These are phyloP conservation scores for Carassius gibelio DNA, from an alignment of 2,113 vertebrate species.

Conservation along the genomic window DNA sequence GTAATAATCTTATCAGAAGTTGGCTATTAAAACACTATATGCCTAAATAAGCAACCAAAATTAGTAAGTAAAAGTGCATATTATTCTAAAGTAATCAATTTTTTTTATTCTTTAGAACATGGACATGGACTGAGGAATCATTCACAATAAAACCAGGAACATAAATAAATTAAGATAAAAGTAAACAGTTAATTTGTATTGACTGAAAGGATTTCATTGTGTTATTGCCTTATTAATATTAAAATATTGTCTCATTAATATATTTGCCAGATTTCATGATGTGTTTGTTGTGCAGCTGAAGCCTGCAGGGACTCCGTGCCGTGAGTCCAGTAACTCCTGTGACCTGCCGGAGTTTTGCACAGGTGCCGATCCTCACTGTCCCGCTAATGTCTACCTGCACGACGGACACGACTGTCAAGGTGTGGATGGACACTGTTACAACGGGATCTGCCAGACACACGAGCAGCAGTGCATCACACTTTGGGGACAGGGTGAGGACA, in stretches of 20 bases:
- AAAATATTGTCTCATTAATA: no score
- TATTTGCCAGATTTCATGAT: not conserved
- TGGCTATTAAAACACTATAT: not conserved
- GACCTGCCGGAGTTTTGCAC: conserved; percentile 97
- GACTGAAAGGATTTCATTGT: not conserved
- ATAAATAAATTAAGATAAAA: not conserved
- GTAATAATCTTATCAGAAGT: not conserved
- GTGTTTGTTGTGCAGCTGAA: conserved; percentile 79
- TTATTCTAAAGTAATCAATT: not conserved
- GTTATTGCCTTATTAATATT: no score
- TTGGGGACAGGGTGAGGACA: conserved; percentile 88
- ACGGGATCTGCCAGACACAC: conserved; percentile 96
- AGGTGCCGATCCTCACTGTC: conserved; percentile 87
- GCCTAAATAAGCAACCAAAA: no score
- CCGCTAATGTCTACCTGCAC: conserved; percentile 93
- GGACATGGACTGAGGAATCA: not conserved
- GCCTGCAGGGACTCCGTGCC: conserved; percentile 85
- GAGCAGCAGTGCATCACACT: conserved; percentile 97
- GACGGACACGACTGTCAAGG: conserved; percentile 88
- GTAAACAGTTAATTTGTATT: not conserved
- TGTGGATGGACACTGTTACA: conserved; percentile 93
- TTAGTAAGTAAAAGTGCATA: not conserved
- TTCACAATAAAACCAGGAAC: not conserved
- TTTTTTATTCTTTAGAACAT: not conserved
- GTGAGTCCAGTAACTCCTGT: conserved; percentile 88